Conservation (phyloP, 2,797 vertebrate genomes). For the Prionace glauca region DNA sequence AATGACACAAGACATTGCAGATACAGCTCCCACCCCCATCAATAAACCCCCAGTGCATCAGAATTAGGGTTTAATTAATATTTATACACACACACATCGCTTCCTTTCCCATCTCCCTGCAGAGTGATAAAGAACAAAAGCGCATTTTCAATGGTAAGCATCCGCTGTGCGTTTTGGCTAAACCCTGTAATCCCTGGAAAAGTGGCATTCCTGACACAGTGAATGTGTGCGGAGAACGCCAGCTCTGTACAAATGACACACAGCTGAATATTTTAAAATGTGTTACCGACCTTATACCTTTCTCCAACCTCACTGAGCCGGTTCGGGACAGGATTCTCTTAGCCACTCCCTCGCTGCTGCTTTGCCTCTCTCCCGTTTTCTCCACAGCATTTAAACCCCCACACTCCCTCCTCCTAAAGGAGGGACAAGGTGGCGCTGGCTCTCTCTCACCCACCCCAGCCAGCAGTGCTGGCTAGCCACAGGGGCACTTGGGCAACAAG, state of each 20-base stretch:
- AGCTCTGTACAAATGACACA: background rate
- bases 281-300: background rate
- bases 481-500: background rate
- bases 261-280: background rate
- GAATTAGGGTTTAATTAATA: background rate
- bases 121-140: background rate
- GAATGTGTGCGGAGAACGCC: background rate
- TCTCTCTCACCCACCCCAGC: background rate
- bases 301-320: background rate
- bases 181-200: background rate
- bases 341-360: background rate
- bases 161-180: background rate
- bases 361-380: background rate
- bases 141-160: background rate
- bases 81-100: background rate
- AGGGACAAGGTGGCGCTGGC: background rate
- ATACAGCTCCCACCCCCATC: too few relatives aligned
- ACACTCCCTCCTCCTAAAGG: too few relatives aligned
- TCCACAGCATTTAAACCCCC: background rate
- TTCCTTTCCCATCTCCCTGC: background rate
- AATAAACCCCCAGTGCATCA: too few relatives aligned
- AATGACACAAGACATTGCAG: background rate
- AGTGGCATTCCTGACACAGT: background rate
- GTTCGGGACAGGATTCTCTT: background rate
- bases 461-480: background rate